Conservation (phyloP, 2,113 vertebrate species). For the Pachypanchax playfairii region DNA sequence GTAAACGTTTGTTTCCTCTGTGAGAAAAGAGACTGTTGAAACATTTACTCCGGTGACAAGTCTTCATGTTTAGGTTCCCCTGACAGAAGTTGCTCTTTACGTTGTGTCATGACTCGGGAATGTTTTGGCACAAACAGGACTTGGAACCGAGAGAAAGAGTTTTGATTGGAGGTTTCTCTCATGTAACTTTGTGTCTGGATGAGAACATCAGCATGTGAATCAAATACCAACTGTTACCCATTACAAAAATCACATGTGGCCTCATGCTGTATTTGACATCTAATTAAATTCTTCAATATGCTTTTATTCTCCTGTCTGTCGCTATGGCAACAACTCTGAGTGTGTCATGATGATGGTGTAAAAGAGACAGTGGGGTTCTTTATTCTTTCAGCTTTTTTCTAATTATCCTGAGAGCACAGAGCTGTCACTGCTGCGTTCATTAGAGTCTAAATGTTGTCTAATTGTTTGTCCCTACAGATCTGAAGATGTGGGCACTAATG, state of each 20-base stretch:
- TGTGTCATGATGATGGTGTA: constrained; percentile 2
- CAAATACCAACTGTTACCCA: constrained; percentile 21
- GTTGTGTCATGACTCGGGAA: constrained; percentile 66
- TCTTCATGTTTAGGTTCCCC: constrained; percentile 45
- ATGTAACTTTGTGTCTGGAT: constrained; percentile 26
- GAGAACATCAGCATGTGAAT: constrained; percentile 33
- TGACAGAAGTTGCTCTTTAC: constrained; percentile 32
- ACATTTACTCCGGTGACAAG: constrained; percentile 9
- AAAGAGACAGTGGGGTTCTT: too few relatives aligned
- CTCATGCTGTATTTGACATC: constrained; percentile 7
- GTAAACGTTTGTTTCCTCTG: neutral
- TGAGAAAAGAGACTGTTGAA: constrained; percentile 2
- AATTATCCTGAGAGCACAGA: constrained; percentile 2
- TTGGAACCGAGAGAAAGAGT: constrained; percentile 49
- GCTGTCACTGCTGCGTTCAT: too few relatives aligned
- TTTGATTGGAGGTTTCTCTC: constrained; percentile 25
- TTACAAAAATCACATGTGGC: constrained; percentile 48
- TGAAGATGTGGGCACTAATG: constrained; percentile 88
- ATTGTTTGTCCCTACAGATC: constrained; percentile 75
- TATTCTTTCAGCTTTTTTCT: too few relatives aligned
- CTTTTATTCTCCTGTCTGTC: constrained; percentile 18
- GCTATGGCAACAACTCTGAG: neutral
- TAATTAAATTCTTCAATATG: constrained; percentile 12
- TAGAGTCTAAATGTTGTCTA: neutral
- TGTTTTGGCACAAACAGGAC: constrained; percentile 44